Percentiles rank a stretch among this genome's conserved stretches.
Conservation (phyloP, 35 echinoderm and acorn worm genomes). For the Antedon bifida region DNA sequence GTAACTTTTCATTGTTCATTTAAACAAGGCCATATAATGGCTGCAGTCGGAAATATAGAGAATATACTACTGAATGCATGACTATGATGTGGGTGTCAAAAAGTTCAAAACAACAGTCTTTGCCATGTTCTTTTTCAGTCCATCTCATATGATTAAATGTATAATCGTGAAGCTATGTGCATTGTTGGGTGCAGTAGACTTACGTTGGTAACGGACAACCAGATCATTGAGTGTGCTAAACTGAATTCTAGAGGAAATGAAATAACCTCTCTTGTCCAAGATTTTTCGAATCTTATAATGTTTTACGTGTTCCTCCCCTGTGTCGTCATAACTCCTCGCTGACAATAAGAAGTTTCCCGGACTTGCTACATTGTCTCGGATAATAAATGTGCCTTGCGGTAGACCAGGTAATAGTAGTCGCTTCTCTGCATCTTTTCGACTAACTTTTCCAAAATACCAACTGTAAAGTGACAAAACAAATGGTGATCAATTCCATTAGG, state of each 20-base stretch:
- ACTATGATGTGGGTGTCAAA: background rate
- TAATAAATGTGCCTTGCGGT: conserved; percentile 50
- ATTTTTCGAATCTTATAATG: conserved; percentile 81
- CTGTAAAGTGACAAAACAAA: conserved; percentile 16
- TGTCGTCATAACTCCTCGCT: conserved; percentile 47
- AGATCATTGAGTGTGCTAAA: conserved; percentile 48
- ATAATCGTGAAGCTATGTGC: background rate
- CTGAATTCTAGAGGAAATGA: conserved; percentile 54
- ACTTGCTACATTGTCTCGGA: conserved; percentile 75
- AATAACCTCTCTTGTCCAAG: conserved; percentile 70
- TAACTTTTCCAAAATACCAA: conserved; percentile 93
- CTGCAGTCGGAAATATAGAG: too few species aligned
- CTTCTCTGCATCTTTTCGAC: conserved; percentile 80
- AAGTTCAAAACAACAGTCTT: background rate
- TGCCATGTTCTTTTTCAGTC: background rate
- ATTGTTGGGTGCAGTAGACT: too few species aligned
- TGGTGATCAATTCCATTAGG: too few species aligned
- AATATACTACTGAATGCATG: too few species aligned
- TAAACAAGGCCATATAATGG: too few species aligned
- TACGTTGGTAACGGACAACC: conserved; percentile 69
- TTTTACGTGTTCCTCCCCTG: conserved; percentile 71
- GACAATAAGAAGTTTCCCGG: conserved; percentile 74
- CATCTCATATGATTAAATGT: background rate
- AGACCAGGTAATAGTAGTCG: conserved; percentile 61
- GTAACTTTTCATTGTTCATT: too few species aligned